Evolutionary conservation across 2,113 vertebrate species (phyloP), one percentile per base, ranked within the genome.

Genomic region (Microtus pennsylvanicus): DNA sequence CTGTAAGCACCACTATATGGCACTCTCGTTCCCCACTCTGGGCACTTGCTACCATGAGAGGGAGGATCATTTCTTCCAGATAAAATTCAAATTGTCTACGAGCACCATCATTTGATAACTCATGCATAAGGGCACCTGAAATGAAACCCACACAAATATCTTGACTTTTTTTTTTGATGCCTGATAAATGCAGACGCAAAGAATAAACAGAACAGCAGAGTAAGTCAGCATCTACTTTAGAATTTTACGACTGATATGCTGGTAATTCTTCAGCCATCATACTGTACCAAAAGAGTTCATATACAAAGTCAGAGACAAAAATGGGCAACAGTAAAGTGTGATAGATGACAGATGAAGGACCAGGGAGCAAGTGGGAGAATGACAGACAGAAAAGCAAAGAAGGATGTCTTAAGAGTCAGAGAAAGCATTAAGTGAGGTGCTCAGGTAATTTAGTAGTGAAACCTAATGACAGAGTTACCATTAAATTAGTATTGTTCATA

Each of bases 21-120:
- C 99, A 99, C 90, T 99, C 99, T 75, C 99, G 98, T 98, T 99
- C 99, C 7, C 99, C 99, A 24, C 99, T 99, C 35, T 99, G 99
- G 95, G 99, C 99, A 81, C 99, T 99, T 94, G 99, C 99, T 76
- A 99, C 99, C 99, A 99, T 99, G 89, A 99, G 96, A 3, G 99
- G 99, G 8, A 99, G 98, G 97, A 99, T 99, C 99, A 99, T 99
- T 98, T 99, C 99, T 98, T 99, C 99, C 93, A 99, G 98, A 96
- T 99, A 99, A 97, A 99, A 99, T 97, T 99, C 99, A 98, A 99
- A 99, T 42, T 99, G 99, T 95, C 98, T 98, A 76, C 99, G 99
- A 97, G 99, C 99, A 75, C 99, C 99, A 50, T 99, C 99, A 50
- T 99, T 99, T 80, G 99, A 99, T 87, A 99, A 98, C 96, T 99